These are phyloP conservation scores for Heliconius sara DNA, from an alignment of 2,888 invertebrate genomes.

Conservation along the genomic window DNA sequence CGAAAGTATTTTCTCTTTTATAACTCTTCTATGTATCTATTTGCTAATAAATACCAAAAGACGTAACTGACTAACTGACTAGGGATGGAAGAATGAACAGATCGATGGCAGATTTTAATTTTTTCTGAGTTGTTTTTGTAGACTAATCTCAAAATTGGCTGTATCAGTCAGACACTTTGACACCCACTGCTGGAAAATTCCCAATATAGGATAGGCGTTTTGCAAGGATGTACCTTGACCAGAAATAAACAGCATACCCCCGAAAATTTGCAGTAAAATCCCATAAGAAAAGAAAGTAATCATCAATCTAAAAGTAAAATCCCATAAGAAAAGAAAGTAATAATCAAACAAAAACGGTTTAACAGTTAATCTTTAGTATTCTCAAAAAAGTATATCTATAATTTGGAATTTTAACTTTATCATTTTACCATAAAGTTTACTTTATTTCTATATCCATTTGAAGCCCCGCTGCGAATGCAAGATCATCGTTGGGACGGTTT, in stretches of 20 bases:
- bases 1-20: too few species aligned
- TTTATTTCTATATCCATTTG: slow-evolving; percentile 23
- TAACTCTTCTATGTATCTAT: too few species aligned
- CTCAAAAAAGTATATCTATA: slow-evolving; percentile 6
- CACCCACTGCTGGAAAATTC: background rate
- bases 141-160: too few species aligned
- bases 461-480: slow-evolving; percentile 70
- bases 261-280: slow-evolving; percentile 46
- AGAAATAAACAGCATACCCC: background rate
- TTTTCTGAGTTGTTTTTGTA: too few species aligned
- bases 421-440: slow-evolving; percentile 11
- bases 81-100: too few species aligned
- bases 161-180: background rate
- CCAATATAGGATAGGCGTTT: too few species aligned
- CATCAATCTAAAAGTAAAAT: slow-evolving; percentile 67
- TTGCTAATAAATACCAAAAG: too few species aligned
- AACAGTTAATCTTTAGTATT: slow-evolving; percentile 39
- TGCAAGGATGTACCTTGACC: background rate
- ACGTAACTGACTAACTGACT: too few species aligned
- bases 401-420: slow-evolving; percentile 6
- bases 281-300: slow-evolving; percentile 69
- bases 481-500: slow-evolving; percentile 54
- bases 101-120: too few species aligned
- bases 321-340: slow-evolving; percentile 68
- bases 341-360: slow-evolving; percentile 65